Conservation (phyloP, 2,888 invertebrate genomes). For the Megaustenia siamemsis region DNA sequence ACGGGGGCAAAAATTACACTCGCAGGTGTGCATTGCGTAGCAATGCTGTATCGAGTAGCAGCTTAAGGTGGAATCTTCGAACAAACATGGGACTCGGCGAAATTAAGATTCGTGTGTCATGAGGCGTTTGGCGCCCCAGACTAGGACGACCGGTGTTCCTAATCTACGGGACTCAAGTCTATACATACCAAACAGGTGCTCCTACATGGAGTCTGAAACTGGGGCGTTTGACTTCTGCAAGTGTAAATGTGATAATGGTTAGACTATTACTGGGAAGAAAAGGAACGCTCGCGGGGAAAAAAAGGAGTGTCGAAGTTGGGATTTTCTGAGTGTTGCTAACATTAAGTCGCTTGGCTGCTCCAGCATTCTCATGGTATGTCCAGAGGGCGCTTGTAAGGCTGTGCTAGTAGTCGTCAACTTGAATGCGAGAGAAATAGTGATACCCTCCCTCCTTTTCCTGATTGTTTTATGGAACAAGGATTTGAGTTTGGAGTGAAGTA, state of each 20-base stretch:
- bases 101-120: conserved; percentile 32
- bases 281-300: neutral
- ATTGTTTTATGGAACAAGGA: too few relatives aligned
- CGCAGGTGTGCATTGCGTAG: conserved; percentile 43
- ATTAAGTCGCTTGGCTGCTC: conserved; percentile 19
- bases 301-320: conserved; percentile 28
- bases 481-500: too few relatives aligned
- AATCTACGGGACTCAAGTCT: neutral
- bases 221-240: neutral
- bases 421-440: too few relatives aligned
- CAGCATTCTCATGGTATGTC: too few relatives aligned
- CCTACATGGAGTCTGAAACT: neutral
- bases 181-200: conserved; percentile 37
- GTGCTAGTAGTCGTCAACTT: too few relatives aligned
- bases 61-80: conserved; percentile 22
- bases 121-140: neutral
- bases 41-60: neutral
- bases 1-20: neutral
- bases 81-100: conserved; percentile 17
- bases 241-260: conserved; percentile 24
- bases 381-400: too few relatives aligned
- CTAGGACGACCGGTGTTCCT: conserved; percentile 4
- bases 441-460: too few relatives aligned
- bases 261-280: neutral
- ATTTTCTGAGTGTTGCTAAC: neutral